Percentiles rank a stretch among this genome's conserved stretches.
Evolutionary conservation across 2,888 invertebrate species (phyloP).

Genomic region (Pammene fasciana): DNA sequence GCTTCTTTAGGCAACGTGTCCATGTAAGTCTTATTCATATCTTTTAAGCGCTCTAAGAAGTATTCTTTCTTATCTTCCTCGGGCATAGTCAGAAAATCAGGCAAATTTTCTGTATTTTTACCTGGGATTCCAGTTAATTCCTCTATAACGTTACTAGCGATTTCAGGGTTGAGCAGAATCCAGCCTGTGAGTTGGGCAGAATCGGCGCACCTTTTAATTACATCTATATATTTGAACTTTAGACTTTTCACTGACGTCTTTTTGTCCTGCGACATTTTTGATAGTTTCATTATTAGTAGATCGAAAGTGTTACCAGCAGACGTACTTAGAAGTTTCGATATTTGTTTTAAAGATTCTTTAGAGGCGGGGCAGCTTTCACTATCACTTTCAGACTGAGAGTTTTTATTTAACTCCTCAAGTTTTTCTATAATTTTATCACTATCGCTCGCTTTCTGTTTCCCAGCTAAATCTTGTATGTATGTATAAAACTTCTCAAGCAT

Average conservation of each 20-base stretch:
- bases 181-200: constrained; percentile 66
- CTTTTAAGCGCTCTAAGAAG: constrained; percentile 64
- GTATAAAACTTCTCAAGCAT: constrained; percentile 72
- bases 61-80: constrained; percentile 66
- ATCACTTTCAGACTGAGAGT: constrained; percentile 53
- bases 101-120: constrained; percentile 56
- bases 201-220: constrained; percentile 66
- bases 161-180: constrained; percentile 67
- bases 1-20: constrained; percentile 68
- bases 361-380: constrained; percentile 58
- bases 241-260: constrained; percentile 65
- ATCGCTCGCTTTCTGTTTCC: constrained; percentile 58
- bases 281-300: constrained; percentile 68
- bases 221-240: constrained; percentile 72
- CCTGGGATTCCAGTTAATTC: constrained; percentile 68
- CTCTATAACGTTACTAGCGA: constrained; percentile 66
- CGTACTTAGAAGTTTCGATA: constrained; percentile 62
- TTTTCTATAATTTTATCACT: constrained; percentile 65
- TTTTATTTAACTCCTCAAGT: constrained; percentile 61
- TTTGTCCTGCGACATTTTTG: constrained; percentile 66
- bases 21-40: constrained; percentile 70
- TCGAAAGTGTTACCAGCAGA: constrained; percentile 70
- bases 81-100: constrained; percentile 58
- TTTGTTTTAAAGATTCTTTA: constrained; percentile 65
- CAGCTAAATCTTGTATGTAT: constrained; percentile 68